Conservation (phyloP, 2,888 invertebrate genomes). For the Orthosia gracilis region DNA sequence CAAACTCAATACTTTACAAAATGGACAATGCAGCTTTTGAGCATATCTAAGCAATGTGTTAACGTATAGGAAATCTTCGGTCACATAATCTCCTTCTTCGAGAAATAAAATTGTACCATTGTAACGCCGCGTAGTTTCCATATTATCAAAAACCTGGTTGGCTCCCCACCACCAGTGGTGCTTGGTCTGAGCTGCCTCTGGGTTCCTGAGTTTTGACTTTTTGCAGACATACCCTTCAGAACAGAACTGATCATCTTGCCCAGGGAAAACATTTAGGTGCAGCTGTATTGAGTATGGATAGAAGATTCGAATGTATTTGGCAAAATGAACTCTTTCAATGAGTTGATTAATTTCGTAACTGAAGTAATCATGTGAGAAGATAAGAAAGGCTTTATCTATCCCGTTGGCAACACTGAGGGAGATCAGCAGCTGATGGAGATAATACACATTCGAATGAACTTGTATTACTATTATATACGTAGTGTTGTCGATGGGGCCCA, state of each 20-base stretch:
- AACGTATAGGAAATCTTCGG: constrained; percentile 73
- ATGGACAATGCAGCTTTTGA: constrained; percentile 59
- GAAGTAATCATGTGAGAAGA: constrained; percentile 71
- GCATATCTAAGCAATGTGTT: constrained; percentile 62
- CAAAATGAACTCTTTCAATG: constrained; percentile 60
- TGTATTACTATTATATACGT: constrained; percentile 73
- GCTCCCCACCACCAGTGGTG: constrained; percentile 80
- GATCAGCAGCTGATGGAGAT: constrained; percentile 68
- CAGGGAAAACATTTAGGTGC: constrained; percentile 75
- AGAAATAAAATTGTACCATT: constrained; percentile 68
- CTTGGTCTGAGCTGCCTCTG: constrained; percentile 70
- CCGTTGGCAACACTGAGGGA: constrained; percentile 68
- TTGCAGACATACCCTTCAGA: constrained; percentile 68
- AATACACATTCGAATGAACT: constrained; percentile 70
- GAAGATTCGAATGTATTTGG: constrained; percentile 65
- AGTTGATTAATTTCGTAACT: constrained; percentile 64
- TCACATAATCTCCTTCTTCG: constrained; percentile 71
- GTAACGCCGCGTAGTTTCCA: constrained; percentile 58
- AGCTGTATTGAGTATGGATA: constrained; percentile 74
- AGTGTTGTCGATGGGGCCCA: constrained; percentile 28
- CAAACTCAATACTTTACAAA: constrained; percentile 74
- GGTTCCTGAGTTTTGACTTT: constrained; percentile 60
- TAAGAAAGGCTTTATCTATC: constrained; percentile 70
- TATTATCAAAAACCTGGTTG: constrained; percentile 73
- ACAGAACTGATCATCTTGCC: constrained; percentile 70